Percentiles rank a stretch among this genome's conserved stretches.
phyloP scores from a whole-genome alignment of 2,113 vertebrate species.

The Australoheros scitulus region DNA sequence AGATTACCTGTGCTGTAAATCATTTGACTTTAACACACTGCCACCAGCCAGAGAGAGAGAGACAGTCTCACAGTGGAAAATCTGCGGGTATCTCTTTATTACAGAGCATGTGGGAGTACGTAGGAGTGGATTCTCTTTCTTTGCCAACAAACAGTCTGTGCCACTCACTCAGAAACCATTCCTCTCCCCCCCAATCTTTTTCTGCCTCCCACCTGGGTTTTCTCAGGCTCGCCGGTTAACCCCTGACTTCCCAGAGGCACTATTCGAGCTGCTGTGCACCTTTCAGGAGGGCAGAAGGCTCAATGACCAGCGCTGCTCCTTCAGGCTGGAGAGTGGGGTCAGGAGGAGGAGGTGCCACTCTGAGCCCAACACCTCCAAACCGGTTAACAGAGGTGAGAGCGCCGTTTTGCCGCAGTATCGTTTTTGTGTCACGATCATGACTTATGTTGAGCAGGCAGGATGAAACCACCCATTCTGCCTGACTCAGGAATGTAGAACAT shows the following conservation, averaged over 20 bases:
- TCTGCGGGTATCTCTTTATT: constrained; percentile 26
- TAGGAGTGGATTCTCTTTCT: constrained; percentile 43
- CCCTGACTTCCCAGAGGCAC: constrained; percentile 79
- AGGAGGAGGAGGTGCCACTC: constrained; percentile 80
- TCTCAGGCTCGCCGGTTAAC: constrained; percentile 72
- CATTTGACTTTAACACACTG: background rate
- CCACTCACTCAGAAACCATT: constrained; percentile 48
- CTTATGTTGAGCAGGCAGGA: constrained; percentile 24
- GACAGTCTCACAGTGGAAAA: constrained; percentile 34
- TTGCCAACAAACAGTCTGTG: constrained; percentile 52
- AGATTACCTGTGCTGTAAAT: background rate
- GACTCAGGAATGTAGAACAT: constrained; percentile 9
- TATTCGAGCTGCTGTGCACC: constrained; percentile 81
- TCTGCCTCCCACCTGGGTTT: constrained; percentile 26
- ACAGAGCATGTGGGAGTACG: constrained; percentile 36
- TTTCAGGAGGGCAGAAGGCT: constrained; percentile 81
- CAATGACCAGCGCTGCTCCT: constrained; percentile 85
- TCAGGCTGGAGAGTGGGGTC: constrained; percentile 64
- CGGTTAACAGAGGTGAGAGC: constrained; percentile 67
- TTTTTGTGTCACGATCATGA: constrained; percentile 31
- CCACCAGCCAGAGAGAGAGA: background rate
- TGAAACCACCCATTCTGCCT: background rate
- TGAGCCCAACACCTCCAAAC: constrained; percentile 76
- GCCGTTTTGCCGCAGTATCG: background rate
- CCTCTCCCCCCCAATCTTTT: background rate